phyloP scores from a whole-genome alignment of 2,797 vertebrate genomes.

The Hippocampus kuda region DNA sequence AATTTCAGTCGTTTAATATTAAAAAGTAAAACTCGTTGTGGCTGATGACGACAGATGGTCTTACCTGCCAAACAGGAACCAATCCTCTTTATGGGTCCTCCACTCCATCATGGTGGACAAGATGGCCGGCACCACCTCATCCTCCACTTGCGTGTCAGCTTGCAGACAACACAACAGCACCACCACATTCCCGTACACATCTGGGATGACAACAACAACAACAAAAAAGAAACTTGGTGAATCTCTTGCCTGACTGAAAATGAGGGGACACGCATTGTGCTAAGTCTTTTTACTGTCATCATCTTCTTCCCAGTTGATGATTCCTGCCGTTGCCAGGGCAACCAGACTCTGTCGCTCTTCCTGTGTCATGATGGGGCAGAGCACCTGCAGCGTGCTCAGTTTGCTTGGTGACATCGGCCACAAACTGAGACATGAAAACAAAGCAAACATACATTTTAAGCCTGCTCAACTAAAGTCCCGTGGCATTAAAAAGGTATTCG shows the following conservation, averaged over 20 bases:
- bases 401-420: constrained; percentile 79
- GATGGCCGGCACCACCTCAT: constrained; percentile 73
- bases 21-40: too few relatives aligned
- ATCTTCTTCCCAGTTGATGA: constrained; percentile 76
- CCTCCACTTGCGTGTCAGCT: constrained; percentile 63
- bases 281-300: constrained; percentile 60
- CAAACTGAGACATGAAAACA: constrained; percentile 66
- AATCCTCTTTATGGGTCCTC: constrained; percentile 78
- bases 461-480: not conserved
- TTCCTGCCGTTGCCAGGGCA: constrained; percentile 74
- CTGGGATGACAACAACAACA: constrained; percentile 49
- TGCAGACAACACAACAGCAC: constrained; percentile 83
- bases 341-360: constrained; percentile 77
- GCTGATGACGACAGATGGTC: not conserved
- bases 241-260: not conserved
- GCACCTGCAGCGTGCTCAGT: constrained; percentile 81
- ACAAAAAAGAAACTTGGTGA: not conserved
- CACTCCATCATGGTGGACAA: constrained; percentile 81
- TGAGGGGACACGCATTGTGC: not conserved
- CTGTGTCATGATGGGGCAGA: constrained; percentile 72
- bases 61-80: constrained; percentile 89
- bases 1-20: too few relatives aligned
- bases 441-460: constrained; percentile 14
- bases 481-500: constrained; percentile 12
- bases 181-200: constrained; percentile 79